phyloP scores from a whole-genome alignment of 2,113 vertebrate species.

The Amphiprion percula region DNA sequence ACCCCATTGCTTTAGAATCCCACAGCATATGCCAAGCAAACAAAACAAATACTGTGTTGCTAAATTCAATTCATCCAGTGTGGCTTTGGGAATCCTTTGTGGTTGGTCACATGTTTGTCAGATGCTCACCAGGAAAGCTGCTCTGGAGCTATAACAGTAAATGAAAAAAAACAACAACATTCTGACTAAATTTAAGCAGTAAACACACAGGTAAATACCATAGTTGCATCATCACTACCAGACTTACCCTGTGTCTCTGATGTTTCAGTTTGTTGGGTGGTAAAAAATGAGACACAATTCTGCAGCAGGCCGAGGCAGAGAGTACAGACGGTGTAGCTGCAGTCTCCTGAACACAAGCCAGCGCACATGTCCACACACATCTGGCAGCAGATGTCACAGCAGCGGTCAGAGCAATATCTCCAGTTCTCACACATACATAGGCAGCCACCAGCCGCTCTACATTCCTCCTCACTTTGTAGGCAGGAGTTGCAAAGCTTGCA shows the following conservation, averaged over 20 bases:
- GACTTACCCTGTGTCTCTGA: slow-evolving; percentile 60
- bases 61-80: slow-evolving; percentile 48
- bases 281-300: slow-evolving; percentile 52
- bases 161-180: slow-evolving; percentile 35
- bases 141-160: slow-evolving; percentile 8
- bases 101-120: neutral
- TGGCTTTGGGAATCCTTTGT: neutral
- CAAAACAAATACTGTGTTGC: neutral
- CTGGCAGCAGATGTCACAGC: slow-evolving; percentile 82
- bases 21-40: slow-evolving; percentile 21
- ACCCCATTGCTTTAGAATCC: slow-evolving; percentile 28
- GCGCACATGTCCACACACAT: slow-evolving; percentile 73
- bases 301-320: slow-evolving; percentile 57
- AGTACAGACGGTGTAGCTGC: slow-evolving; percentile 79
- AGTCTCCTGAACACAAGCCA: slow-evolving; percentile 74
- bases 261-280: slow-evolving; percentile 25
- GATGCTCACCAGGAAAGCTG: slow-evolving; percentile 9
- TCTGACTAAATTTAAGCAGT: neutral
- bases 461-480: slow-evolving; percentile 54
- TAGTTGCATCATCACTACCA: slow-evolving; percentile 14
- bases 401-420: slow-evolving; percentile 71
- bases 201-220: neutral
- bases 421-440: slow-evolving; percentile 47
- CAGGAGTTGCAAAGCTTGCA: slow-evolving; percentile 68
- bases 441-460: slow-evolving; percentile 35